These are phyloP conservation scores for Pseudochirops corinnae DNA, from an alignment of 2,797 vertebrate genomes.

Conservation along the genomic window DNA sequence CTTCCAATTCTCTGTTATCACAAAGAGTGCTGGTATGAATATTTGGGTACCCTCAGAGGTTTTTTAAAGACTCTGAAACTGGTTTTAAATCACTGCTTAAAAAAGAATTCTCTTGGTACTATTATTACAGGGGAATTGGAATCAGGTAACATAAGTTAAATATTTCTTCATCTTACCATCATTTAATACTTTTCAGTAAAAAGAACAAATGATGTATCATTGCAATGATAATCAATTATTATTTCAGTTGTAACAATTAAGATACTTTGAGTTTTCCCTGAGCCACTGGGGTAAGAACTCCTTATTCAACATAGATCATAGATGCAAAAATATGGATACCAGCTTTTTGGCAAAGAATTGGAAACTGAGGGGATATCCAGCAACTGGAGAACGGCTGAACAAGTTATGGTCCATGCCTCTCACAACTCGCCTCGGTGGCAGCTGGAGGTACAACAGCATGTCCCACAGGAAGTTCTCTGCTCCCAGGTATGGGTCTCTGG, in stretches of 20 bases:
- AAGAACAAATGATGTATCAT: background rate
- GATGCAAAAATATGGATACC: background rate
- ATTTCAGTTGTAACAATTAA: background rate
- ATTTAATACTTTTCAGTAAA: background rate
- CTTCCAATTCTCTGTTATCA: background rate
- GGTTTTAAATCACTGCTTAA: background rate
- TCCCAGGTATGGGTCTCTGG: too few species aligned
- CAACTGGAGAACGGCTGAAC: background rate
- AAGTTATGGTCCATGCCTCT: background rate
- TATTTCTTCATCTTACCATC: background rate
- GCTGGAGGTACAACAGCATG: too few species aligned
- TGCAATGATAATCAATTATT: background rate
- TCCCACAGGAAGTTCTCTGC: too few species aligned
- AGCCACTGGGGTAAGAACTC: background rate
- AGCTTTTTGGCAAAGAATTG: background rate
- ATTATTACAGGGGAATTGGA: background rate
- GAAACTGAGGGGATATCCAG: background rate
- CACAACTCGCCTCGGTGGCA: too few species aligned
- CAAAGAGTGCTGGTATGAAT: background rate
- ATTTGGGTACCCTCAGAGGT: background rate
- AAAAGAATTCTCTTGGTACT: background rate
- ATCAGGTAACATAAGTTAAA: background rate
- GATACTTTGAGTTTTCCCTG: background rate
- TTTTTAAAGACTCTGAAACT: background rate
- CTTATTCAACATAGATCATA: background rate